Evolutionary conservation across 2,888 invertebrate genomes (phyloP).

Genomic region (Parnassius mnemosyne): DNA sequence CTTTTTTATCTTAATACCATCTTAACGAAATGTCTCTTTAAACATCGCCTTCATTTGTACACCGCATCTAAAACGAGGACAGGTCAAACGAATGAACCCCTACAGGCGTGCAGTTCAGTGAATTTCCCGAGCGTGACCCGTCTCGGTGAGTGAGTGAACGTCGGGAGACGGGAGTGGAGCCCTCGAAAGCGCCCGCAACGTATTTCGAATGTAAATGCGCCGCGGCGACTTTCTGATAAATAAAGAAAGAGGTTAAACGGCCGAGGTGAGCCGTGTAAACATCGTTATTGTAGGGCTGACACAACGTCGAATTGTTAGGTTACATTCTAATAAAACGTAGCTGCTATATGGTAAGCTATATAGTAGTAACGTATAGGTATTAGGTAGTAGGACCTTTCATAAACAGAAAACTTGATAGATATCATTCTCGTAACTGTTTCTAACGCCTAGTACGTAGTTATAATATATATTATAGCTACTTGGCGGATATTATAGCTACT

Average conservation of each 20-base stretch:
- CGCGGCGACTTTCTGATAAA: conserved; percentile 52
- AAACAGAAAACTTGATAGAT: too few species aligned
- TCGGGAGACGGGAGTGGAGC: conserved; percentile 1
- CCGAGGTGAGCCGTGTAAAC: conserved; percentile 54
- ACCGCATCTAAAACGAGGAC: conserved; percentile 1
- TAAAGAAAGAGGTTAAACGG: conserved; percentile 70
- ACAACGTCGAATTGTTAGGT: neutral
- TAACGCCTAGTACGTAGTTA: too few species aligned
- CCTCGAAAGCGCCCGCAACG: conserved; percentile 24
- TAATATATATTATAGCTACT: too few species aligned
- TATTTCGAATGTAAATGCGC: conserved; percentile 51
- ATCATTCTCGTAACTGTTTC: too few species aligned
- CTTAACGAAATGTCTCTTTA: neutral
- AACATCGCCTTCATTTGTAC: neutral
- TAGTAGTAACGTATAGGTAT: too few species aligned
- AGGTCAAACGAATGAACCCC: conserved; percentile 3
- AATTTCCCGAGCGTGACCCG: conserved; percentile 7
- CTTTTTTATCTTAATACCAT: too few species aligned
- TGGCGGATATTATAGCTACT: too few species aligned
- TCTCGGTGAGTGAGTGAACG: neutral
- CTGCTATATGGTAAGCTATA: too few species aligned
- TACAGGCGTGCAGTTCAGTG: conserved; percentile 7
- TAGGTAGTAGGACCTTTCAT: too few species aligned
- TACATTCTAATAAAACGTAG: too few species aligned
- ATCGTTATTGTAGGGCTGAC: conserved; percentile 28